Evolutionary conservation across 2,797 vertebrate genomes (phyloP).

Genomic region (Pangasius krempfi): DNA sequence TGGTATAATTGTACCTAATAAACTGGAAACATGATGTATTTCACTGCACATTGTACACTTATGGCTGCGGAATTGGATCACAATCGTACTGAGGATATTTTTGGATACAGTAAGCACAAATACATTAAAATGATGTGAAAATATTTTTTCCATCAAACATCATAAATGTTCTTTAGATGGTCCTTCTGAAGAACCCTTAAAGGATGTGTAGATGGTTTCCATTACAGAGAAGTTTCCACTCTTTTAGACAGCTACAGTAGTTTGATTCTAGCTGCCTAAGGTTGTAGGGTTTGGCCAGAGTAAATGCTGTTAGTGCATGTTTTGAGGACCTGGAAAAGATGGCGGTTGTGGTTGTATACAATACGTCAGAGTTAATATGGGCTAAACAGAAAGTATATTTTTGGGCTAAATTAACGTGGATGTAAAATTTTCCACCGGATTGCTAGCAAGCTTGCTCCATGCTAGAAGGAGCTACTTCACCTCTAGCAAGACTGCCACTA

Average conservation of each 20-base stretch:
- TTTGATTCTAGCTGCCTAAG: neutral
- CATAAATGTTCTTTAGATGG: neutral
- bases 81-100: neutral
- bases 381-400: neutral
- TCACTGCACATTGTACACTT: neutral
- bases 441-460: neutral
- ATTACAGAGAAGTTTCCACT: neutral
- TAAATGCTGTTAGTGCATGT: neutral
- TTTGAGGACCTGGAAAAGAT: neutral
- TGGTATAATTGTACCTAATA: neutral
- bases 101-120: neutral
- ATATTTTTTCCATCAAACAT: neutral
- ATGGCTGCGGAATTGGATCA: neutral
- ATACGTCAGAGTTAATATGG: neutral
- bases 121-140: neutral
- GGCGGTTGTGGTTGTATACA: conserved; percentile 1
- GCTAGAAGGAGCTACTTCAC: neutral
- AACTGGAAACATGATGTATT: neutral
- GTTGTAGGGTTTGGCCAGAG: neutral
- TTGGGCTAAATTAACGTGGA: neutral
- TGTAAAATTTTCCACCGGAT: neutral
- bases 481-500: neutral
- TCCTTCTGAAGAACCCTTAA: neutral
- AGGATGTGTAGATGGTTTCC: neutral
- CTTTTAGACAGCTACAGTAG: neutral